Base-by-base conservation (phyloP, 1,140 invertebrate species). In the Drosophila willistoni region DNA sequence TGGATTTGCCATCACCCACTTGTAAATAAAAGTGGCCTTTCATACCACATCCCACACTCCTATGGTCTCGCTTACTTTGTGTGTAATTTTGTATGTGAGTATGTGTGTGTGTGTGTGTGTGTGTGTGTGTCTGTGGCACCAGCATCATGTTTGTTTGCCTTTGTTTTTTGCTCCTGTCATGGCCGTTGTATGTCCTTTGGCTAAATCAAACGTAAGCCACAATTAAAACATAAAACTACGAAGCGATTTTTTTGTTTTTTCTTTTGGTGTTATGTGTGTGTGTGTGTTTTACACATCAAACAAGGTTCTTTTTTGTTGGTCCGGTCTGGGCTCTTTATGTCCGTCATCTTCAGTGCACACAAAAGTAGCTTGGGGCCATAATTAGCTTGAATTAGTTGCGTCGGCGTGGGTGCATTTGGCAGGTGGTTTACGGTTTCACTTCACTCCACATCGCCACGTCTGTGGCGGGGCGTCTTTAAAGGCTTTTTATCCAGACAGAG, bases 141-240 rank as follows among this genome's bases (percentile, higher is more conserved):
- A 82, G 83, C 82, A 86, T 79, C 68, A 87, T 85, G 75, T 85
- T 87, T 82, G 79, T 86, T 78, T 82, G 75, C 79, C 75, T 85
- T 85, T 85, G 74, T 85, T 85, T 85, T 77, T 79, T 85, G 83
- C 73, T 75, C 82, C 83, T 85, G 82, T 87, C 82, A 85, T 81
- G 82, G 65, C 71, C 75, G 71, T 82, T 82, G 74, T 81, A 68
- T 61, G 79, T 83, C 82, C 72, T 68, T 73, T 86, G 82, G 82
- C 75, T 79, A 85, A 85, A 85, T 85, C 83, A 85, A 85, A 85
- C 79, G 82, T 87, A 87, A 87, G 82, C 83, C 83, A 87, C 82
- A 85, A 85, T 85, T 85, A 87, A 85, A 85, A 82, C 83, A 85
- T 85, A 79, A 83, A 83, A 83, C 81, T 76, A 76, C 59, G 61